Conservation (phyloP, 2,113 vertebrate genomes). For the Labeo catla region DNA sequence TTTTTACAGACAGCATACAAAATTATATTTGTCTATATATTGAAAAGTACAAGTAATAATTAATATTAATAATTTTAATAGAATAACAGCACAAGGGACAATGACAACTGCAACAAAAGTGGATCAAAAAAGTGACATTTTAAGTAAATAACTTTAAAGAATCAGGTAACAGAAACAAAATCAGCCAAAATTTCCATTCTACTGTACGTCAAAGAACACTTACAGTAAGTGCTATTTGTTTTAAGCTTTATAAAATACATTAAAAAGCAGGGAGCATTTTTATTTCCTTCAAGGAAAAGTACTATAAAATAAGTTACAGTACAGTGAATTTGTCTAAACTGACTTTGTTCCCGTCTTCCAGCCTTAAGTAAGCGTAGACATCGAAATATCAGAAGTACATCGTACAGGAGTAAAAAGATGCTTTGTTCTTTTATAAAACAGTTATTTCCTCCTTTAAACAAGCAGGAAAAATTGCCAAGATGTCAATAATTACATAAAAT, state of each 20-base stretch:
- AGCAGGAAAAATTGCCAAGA: conserved; percentile 84
- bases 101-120: conserved; percentile 84
- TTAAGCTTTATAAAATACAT: conserved; percentile 93
- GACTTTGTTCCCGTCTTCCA: conserved; percentile 98
- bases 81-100: conserved; percentile 75
- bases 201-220: conserved; percentile 89
- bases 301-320: conserved; percentile 99
- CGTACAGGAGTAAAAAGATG: conserved; percentile 83
- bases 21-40: conserved; percentile 78
- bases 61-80: conserved; percentile 81
- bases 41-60: conserved; percentile 82
- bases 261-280: conserved; percentile 85
- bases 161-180: conserved; percentile 93
- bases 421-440: conserved; percentile 85
- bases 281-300: conserved; percentile 99
- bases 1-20: conserved; percentile 83
- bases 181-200: conserved; percentile 89
- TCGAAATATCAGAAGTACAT: conserved; percentile 73
- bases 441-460: conserved; percentile 83
- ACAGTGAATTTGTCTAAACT: conserved; percentile 97
- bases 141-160: conserved; percentile 79
- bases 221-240: conserved; percentile 89
- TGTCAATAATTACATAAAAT: conserved; percentile 85
- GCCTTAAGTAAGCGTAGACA: conserved; percentile 89
- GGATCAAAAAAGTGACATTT: conserved; percentile 80